These are phyloP conservation scores for Anadara kagoshimensis DNA, from an alignment of 1,140 invertebrate species.

Conservation along the genomic window DNA sequence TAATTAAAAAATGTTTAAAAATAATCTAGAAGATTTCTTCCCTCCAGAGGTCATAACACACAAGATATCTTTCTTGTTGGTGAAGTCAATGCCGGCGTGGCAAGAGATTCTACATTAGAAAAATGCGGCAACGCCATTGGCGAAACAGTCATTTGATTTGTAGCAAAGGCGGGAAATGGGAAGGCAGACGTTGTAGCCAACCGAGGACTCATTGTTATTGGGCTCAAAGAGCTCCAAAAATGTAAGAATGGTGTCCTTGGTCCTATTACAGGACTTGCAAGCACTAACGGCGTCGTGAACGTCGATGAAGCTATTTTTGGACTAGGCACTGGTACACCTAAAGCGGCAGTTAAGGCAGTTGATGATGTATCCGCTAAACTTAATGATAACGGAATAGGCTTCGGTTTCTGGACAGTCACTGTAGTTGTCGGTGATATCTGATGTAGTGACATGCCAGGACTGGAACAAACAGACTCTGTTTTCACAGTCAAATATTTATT, in stretches of 20 bases:
- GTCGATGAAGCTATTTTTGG: slow-evolving; percentile 41
- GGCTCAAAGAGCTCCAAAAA: slow-evolving; percentile 69
- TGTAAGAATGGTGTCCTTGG: slow-evolving; percentile 60
- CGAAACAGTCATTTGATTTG: slow-evolving; percentile 52
- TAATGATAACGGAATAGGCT: slow-evolving; percentile 48
- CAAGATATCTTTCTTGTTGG: slow-evolving; percentile 29
- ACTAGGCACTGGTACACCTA: slow-evolving; percentile 25
- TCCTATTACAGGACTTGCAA: slow-evolving; percentile 60
- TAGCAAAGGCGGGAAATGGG: slow-evolving; percentile 62
- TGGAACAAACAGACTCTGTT: not conserved
- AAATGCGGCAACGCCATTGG: slow-evolving; percentile 47
- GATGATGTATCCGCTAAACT: slow-evolving; percentile 26
- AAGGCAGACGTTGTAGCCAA: slow-evolving; percentile 54
- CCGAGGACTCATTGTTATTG: slow-evolving; percentile 63
- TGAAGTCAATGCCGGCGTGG: slow-evolving; percentile 35
- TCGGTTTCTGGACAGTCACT: slow-evolving; percentile 44
- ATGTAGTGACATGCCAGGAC: not conserved
- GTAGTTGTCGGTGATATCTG: slow-evolving; percentile 5
- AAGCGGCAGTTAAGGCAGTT: slow-evolving; percentile 8
- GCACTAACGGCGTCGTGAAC: slow-evolving; percentile 55
- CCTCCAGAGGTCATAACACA: slow-evolving; percentile 33
- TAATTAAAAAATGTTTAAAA: not conserved
- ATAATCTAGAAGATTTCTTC: not conserved
- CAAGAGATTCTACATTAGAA: slow-evolving; percentile 40
- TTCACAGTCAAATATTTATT: not conserved